phyloP scores from a whole-genome alignment of 1,140 invertebrate species.

The Panagrolaimus sp. region DNA sequence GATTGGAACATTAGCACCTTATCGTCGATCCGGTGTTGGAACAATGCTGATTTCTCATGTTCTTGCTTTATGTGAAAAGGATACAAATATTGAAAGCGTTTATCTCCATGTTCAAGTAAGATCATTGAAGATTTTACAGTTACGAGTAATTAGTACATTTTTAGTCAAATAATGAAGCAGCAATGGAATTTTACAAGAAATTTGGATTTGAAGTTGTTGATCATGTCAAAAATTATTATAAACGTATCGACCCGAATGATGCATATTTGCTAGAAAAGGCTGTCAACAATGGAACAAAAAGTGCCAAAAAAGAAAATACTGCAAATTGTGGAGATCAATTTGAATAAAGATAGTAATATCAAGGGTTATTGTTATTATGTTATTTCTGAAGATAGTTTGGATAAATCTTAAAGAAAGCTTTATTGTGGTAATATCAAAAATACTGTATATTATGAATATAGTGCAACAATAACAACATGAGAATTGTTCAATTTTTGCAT shows the following conservation, averaged over 20 bases:
- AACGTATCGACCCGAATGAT: conserved; percentile 92
- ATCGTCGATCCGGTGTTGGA: conserved; percentile 4
- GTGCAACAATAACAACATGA: no score
- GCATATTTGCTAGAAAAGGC: conserved; percentile 88
- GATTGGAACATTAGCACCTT: neutral
- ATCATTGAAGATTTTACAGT: no score
- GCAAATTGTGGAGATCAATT: neutral
- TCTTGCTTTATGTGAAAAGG: neutral
- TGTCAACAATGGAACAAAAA: conserved; percentile 10
- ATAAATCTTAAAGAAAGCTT: no score
- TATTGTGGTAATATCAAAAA: no score
- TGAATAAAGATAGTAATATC: no score
- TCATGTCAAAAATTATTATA: conserved; percentile 95
- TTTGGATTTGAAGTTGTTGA: conserved; percentile 97
- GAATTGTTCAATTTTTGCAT: no score
- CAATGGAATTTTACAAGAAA: conserved; percentile 96
- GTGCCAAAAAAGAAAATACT: neutral
- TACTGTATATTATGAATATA: no score
- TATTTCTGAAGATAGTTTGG: no score
- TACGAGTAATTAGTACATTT: no score
- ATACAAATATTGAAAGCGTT: conserved; percentile 5
- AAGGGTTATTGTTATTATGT: no score
- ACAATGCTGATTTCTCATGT: neutral
- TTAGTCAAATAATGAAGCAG: conserved; percentile 92
- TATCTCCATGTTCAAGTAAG: conserved; percentile 4